Percentiles rank a stretch among this genome's conserved stretches.
These are phyloP conservation scores for Nylanderia fulva DNA, from an alignment of 1,140 invertebrate species.

Conservation along the genomic window DNA sequence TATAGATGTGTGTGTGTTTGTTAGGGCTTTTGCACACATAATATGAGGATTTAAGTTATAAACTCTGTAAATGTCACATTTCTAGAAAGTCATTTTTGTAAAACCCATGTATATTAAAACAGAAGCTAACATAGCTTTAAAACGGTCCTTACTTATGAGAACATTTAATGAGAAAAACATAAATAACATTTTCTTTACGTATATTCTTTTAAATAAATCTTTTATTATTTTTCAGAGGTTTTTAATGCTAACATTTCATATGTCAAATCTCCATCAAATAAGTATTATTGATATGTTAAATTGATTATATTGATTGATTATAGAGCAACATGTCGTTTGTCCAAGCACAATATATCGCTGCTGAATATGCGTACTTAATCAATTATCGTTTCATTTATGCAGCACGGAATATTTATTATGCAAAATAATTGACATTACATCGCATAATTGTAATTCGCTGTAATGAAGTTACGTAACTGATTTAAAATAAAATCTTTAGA, in stretches of 20 bases:
- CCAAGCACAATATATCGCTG: background rate
- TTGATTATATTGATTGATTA: constrained; percentile 16
- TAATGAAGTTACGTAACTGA: constrained; percentile 16
- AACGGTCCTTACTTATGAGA: background rate
- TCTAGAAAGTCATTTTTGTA: background rate
- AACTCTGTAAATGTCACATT: background rate
- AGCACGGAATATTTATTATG: constrained; percentile 22
- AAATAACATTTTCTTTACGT: background rate
- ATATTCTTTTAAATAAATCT: background rate
- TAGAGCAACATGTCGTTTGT: constrained; percentile 2
- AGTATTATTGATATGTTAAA: background rate
- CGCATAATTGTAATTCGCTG: constrained; percentile 1
- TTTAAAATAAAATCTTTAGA: background rate
- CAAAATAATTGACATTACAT: constrained; percentile 23
- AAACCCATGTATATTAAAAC: background rate
- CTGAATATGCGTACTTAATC: background rate
- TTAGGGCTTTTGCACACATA: background rate
- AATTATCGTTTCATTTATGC: background rate
- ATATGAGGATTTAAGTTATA: background rate
- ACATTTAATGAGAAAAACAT: background rate
- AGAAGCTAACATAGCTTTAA: background rate
- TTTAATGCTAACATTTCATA: background rate
- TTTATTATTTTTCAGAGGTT: background rate
- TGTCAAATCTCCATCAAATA: background rate
- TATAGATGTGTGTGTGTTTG: background rate